Evolutionary conservation across 2,888 invertebrate genomes (phyloP).

Genomic region (Stenichneumon culpator): DNA sequence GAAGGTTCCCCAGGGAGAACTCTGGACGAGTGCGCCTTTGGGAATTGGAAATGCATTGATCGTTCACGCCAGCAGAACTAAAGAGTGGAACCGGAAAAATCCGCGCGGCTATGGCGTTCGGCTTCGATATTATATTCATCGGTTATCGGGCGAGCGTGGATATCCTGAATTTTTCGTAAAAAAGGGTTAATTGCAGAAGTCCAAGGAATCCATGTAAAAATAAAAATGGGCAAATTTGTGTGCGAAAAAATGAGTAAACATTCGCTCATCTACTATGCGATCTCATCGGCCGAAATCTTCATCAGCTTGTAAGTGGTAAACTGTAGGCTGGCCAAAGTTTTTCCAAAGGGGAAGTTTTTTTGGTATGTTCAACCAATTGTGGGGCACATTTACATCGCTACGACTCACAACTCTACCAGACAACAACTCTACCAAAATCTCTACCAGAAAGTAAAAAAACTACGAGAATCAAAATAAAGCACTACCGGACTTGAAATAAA

Average conservation of each 20-base stretch:
- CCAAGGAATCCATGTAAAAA: no score
- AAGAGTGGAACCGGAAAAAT: constrained; percentile 25
- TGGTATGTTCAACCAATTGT: not conserved
- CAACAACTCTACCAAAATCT: no score
- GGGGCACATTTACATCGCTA: no score
- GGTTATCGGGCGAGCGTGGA: not conserved
- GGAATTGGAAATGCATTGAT: constrained; percentile 34
- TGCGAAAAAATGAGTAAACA: no score
- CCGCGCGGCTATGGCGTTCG: not conserved
- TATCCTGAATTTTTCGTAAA: not conserved
- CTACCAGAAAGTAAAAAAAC: no score
- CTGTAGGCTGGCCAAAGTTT: not conserved
- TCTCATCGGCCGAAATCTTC: not conserved
- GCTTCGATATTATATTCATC: not conserved
- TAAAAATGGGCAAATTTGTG: no score
- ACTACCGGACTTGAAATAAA: no score
- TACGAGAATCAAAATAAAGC: no score
- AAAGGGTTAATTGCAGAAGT: not conserved
- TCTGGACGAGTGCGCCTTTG: constrained; percentile 27
- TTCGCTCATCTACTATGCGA: not conserved
- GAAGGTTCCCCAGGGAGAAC: constrained; percentile 40
- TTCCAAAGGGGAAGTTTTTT: not conserved
- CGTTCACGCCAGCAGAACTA: constrained; percentile 9
- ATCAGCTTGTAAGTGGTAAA: not conserved
- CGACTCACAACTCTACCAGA: no score